Evolutionary conservation across 1,140 invertebrate genomes (phyloP).

Genomic region (Diabrotica virgifera): DNA sequence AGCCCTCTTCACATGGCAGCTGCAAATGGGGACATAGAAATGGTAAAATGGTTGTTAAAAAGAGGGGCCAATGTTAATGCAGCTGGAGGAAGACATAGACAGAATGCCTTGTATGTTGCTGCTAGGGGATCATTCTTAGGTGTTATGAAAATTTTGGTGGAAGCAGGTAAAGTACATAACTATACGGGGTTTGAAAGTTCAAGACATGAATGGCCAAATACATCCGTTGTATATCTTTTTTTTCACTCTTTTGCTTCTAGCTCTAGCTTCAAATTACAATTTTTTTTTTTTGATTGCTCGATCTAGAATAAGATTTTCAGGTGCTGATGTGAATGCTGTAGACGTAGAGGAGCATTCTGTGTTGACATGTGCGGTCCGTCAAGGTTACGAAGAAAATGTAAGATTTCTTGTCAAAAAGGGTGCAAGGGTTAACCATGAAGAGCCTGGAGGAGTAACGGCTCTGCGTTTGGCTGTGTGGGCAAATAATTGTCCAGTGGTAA

Average conservation of each 20-base stretch:
- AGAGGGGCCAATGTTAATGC: constrained; percentile 80
- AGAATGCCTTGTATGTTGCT: constrained; percentile 88
- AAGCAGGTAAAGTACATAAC: constrained; percentile 47
- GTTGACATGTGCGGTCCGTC: constrained; percentile 53
- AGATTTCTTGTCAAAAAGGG: constrained; percentile 52
- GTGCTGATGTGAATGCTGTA: constrained; percentile 56
- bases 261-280: no score
- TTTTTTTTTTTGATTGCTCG: not conserved
- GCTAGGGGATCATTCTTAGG: constrained; percentile 61
- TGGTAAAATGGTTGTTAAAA: constrained; percentile 70
- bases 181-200: not conserved
- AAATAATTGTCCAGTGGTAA: constrained; percentile 26
- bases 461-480: constrained; percentile 55
- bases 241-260: no score
- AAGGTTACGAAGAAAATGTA: constrained; percentile 51
- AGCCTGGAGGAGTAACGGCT: constrained; percentile 53
- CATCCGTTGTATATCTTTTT: no score
- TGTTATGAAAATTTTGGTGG: constrained; percentile 57
- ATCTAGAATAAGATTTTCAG: constrained; percentile 25
- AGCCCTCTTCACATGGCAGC: constrained; percentile 60
- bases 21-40: constrained; percentile 52
- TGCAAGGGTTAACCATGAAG: constrained; percentile 59
- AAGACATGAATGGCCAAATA: no score
- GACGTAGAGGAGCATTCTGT: constrained; percentile 58
- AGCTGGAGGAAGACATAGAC: constrained; percentile 62